Conservation (phyloP, 2,888 invertebrate genomes). For the Chaetoderma sp. region DNA sequence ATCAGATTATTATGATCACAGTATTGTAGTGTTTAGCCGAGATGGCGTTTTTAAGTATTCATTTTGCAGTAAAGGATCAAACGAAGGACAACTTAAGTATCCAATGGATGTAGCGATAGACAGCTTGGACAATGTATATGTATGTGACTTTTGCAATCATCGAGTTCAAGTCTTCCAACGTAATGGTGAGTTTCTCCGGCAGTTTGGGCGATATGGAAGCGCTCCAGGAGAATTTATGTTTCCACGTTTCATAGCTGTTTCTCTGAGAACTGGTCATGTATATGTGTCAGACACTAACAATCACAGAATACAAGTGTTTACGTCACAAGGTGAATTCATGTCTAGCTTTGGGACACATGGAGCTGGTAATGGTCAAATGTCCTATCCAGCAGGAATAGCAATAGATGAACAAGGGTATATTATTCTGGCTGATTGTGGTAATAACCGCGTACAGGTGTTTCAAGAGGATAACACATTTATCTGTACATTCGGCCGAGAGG, state of each 20-base stretch:
- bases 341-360: constrained; percentile 95
- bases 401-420: constrained; percentile 99
- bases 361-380: constrained; percentile 94
- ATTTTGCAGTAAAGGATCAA: constrained; percentile 94
- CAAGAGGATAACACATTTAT: constrained; percentile 94
- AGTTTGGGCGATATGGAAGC: constrained; percentile 93
- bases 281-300: constrained; percentile 98
- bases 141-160: constrained; percentile 99
- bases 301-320: constrained; percentile 89
- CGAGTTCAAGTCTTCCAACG: constrained; percentile 86
- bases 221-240: constrained; percentile 95
- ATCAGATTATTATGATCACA: constrained; percentile 94
- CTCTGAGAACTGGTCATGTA: constrained; percentile 89
- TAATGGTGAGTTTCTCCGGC: constrained; percentile 97
- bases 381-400: constrained; percentile 97
- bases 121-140: constrained; percentile 96
- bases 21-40: constrained; percentile 90
- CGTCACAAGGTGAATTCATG: constrained; percentile 79
- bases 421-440: constrained; percentile 98
- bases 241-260: constrained; percentile 97
- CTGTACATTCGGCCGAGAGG: constrained; percentile 93
- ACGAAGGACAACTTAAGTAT: constrained; percentile 96
- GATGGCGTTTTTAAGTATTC: constrained; percentile 90
- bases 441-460: constrained; percentile 98
- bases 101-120: constrained; percentile 99